phyloP scores from a whole-genome alignment of 92 coral and sea anemone genomes.

The Umimayanthus kanabou region DNA sequence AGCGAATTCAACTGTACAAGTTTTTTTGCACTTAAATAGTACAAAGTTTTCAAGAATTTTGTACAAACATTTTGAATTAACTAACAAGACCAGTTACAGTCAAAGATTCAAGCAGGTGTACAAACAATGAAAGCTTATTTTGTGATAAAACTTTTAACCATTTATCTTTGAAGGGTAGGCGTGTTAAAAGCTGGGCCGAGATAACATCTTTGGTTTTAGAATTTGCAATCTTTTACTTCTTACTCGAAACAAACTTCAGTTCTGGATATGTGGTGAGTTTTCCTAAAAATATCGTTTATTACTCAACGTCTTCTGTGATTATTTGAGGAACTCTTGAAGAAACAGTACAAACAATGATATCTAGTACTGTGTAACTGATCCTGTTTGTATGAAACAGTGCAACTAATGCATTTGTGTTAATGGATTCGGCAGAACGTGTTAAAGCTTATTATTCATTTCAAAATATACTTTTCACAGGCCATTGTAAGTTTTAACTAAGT shows the following conservation, averaged over 20 bases:
- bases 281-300: neutral
- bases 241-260: neutral
- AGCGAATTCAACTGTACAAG: no score
- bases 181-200: neutral
- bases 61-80: no score
- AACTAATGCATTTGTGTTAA: slow-evolving; percentile 28
- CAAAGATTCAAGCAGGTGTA: slow-evolving; percentile 2
- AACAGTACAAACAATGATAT: neutral
- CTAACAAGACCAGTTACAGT: neutral
- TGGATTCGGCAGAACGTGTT: slow-evolving; percentile 39
- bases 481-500: neutral
- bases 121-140: slow-evolving; percentile 8
- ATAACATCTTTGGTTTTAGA: neutral
- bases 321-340: neutral
- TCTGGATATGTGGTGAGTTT: neutral
- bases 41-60: no score
- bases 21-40: no score
- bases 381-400: slow-evolving; percentile 15
- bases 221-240: neutral
- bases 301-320: neutral
- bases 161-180: slow-evolving; percentile 1
- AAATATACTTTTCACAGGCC: neutral
- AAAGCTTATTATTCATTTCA: neutral
- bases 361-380: slow-evolving; percentile 29
- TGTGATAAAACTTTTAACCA: slow-evolving; percentile 10